These are phyloP conservation scores for Bombus pyrosoma DNA, from an alignment of 1,140 invertebrate genomes.

Conservation along the genomic window DNA sequence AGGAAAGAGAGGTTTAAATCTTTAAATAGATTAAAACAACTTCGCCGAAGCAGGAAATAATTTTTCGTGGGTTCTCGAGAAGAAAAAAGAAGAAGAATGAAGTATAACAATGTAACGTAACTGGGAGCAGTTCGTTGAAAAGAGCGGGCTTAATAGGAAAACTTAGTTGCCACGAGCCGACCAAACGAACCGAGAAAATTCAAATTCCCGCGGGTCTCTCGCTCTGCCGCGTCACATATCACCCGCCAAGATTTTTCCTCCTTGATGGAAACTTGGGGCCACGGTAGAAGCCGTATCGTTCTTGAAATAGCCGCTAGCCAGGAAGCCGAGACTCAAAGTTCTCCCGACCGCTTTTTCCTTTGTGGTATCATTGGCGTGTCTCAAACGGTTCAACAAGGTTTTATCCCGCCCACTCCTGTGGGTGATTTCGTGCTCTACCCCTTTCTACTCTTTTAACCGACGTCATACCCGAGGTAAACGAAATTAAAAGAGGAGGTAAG, in stretches of 20 bases:
- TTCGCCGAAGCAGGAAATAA: not conserved
- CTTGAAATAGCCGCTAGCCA: constrained; percentile 61
- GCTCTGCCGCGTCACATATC: constrained; percentile 15
- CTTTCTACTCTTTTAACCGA: not conserved
- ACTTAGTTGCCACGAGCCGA: not conserved
- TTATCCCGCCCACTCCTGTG: not conserved
- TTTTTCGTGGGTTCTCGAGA: not conserved
- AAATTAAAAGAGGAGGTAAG: constrained; percentile 79
- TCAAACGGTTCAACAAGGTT: constrained; percentile 61
- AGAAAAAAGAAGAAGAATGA: not conserved
- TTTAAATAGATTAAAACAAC: not conserved
- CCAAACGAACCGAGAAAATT: constrained; percentile 33
- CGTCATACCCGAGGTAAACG: constrained; percentile 68
- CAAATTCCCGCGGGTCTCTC: constrained; percentile 21
- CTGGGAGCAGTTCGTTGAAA: not conserved
- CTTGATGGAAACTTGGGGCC: not conserved
- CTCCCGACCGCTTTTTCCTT: constrained; percentile 65
- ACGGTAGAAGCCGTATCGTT: not conserved
- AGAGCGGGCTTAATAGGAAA: constrained; percentile 11
- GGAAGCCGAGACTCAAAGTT: constrained; percentile 71
- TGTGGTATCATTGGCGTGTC: constrained; percentile 62
- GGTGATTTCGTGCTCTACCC: not conserved
- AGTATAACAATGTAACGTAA: not conserved
- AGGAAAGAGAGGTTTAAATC: not conserved
- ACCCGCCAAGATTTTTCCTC: constrained; percentile 46